Percentiles rank a stretch among this genome's conserved stretches.
Conservation (phyloP, 2,888 invertebrate species). For the Dastarcus helophoroides region DNA sequence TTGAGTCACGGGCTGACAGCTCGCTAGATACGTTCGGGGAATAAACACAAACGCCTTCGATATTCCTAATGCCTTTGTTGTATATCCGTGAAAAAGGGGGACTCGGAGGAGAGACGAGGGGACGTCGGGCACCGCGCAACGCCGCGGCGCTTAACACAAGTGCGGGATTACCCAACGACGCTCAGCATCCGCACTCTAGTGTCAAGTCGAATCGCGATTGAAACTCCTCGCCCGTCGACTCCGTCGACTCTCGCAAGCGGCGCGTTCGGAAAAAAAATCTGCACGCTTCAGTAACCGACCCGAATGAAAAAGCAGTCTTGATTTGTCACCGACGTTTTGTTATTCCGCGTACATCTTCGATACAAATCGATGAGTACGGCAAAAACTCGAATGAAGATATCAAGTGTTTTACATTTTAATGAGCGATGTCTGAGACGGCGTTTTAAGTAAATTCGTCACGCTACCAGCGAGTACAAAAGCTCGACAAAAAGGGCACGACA, state of each 20-base stretch:
- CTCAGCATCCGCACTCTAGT: slow-evolving; percentile 36
- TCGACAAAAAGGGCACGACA: too few species aligned
- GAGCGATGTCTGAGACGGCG: slow-evolving; percentile 9
- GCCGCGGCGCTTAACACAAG: slow-evolving; percentile 40
- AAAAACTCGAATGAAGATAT: slow-evolving; percentile 34
- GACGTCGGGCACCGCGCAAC: slow-evolving; percentile 37
- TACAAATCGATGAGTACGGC: slow-evolving; percentile 24
- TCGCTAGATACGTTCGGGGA: slow-evolving; percentile 37
- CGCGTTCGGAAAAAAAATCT: neutral
- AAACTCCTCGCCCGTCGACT: slow-evolving; percentile 29
- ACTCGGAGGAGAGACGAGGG: slow-evolving; percentile 17
- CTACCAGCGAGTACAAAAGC: too few species aligned
- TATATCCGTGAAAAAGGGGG: too few species aligned
- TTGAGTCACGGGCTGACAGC: slow-evolving; percentile 31
- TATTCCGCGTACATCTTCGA: slow-evolving; percentile 24
- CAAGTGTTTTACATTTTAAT: slow-evolving; percentile 20
- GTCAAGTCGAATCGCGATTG: slow-evolving; percentile 30
- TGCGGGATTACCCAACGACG: slow-evolving; percentile 37
- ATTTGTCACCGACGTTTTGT: slow-evolving; percentile 29
- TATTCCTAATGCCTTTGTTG: slow-evolving; percentile 36
- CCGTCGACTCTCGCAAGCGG: slow-evolving; percentile 1
- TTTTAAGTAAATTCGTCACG: slow-evolving; percentile 22
- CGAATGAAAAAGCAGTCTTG: too few species aligned
- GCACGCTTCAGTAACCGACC: neutral
- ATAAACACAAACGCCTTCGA: slow-evolving; percentile 39